These are phyloP conservation scores for Perizoma flavofasciatum DNA, from an alignment of 2,888 invertebrate species.

Conservation along the genomic window DNA sequence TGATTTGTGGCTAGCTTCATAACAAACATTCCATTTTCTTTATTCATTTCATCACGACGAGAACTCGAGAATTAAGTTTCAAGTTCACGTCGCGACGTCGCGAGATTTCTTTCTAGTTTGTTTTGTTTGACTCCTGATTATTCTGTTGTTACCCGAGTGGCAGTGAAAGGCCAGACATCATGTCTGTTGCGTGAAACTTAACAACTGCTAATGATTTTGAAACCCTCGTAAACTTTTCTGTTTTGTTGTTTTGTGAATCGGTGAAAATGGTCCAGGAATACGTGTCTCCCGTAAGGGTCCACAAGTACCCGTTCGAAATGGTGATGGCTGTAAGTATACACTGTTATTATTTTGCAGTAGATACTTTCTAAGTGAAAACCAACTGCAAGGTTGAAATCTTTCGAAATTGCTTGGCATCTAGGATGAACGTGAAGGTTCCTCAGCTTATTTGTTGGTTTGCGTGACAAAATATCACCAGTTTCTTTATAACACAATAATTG, in stretches of 20 bases:
- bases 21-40: conserved; percentile 58
- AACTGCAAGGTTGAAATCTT: conserved; percentile 41
- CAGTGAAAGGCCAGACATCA: conserved; percentile 68
- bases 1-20: conserved; percentile 39
- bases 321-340: conserved; percentile 94
- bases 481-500: no score
- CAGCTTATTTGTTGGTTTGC: no score
- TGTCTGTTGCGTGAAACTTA: conserved; percentile 65
- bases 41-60: conserved; percentile 44
- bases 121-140: conserved; percentile 46
- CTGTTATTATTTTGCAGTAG: conserved; percentile 1
- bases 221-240: conserved; percentile 56
- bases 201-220: conserved; percentile 50
- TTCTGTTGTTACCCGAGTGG: conserved; percentile 59
- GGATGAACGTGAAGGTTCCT: conserved; percentile 14
- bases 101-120: conserved; percentile 40
- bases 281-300: conserved; percentile 96
- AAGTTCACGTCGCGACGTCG: conserved; percentile 54
- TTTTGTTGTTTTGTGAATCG: conserved; percentile 53
- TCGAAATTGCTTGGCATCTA: conserved; percentile 30
- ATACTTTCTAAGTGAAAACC: conserved; percentile 27
- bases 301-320: conserved; percentile 97
- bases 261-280: conserved; percentile 96
- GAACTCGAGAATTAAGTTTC: conserved; percentile 47
- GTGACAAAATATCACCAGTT: no score